These are phyloP conservation scores for Mionectes olivaceus DNA, from an alignment of 2,797 vertebrate genomes.

Conservation along the genomic window DNA sequence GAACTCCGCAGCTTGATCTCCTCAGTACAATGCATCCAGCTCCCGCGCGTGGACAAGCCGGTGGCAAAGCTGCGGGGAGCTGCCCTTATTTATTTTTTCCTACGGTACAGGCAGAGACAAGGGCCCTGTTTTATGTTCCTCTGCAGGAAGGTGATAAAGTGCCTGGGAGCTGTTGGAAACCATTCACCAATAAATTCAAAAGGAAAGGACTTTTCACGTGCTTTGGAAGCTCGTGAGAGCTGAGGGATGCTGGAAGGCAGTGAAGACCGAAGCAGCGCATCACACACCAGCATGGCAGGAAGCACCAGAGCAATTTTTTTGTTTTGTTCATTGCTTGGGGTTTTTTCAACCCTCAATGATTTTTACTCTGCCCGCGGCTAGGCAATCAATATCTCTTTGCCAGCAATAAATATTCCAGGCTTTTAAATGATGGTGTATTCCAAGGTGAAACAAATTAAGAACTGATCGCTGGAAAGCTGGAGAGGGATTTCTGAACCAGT, in stretches of 20 bases:
- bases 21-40: neutral
- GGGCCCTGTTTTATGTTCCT: conserved; percentile 16
- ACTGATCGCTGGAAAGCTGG: neutral
- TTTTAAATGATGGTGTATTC: conserved; percentile 17
- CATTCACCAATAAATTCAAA: conserved; percentile 22
- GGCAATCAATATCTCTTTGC: conserved; percentile 37
- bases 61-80: conserved; percentile 28
- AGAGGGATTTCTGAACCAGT: neutral
- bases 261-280: rapidly evolving
- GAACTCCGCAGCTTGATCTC: conserved; percentile 15
- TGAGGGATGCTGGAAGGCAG: neutral
- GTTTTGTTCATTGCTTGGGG: neutral
- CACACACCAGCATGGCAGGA: rapidly evolving
- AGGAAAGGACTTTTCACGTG: neutral
- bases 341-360: neutral
- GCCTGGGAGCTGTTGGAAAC: conserved; percentile 15
- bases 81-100: conserved; percentile 54
- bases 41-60: neutral
- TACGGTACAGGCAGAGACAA: neutral
- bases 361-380: conserved; percentile 39
- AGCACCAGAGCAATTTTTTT: neutral
- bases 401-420: neutral
- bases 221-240: neutral
- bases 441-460: conserved; percentile 28
- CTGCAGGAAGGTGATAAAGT: conserved; percentile 59